phyloP scores from a whole-genome alignment of 2,888 invertebrate species.

The Scrobipalpa atriplicella region DNA sequence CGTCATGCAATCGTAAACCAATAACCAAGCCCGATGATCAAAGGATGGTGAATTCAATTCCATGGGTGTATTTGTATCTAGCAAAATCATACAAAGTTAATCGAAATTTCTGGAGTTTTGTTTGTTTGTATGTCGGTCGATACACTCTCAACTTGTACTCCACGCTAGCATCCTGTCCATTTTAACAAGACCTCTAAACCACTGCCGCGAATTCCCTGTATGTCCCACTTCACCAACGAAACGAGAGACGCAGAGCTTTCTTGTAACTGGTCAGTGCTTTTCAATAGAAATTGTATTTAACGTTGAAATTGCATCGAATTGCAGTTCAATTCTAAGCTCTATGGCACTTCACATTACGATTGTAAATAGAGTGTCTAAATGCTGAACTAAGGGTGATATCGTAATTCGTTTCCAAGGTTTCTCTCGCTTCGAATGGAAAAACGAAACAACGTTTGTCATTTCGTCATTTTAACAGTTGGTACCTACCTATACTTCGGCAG shows the following conservation, averaged over 20 bases:
- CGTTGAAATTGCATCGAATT: not conserved
- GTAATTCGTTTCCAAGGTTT: not conserved
- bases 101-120: too few species aligned
- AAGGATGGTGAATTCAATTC: too few species aligned
- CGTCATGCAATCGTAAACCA: too few species aligned
- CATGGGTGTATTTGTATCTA: too few species aligned
- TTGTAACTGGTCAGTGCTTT: constrained; percentile 3
- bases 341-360: not conserved
- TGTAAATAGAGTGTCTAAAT: not conserved
- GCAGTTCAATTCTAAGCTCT: not conserved
- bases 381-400: not conserved
- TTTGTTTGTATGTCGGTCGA: too few species aligned
- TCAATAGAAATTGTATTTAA: constrained; percentile 3
- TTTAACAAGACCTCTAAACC: constrained; percentile 46
- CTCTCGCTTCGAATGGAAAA: not conserved
- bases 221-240: constrained; percentile 8
- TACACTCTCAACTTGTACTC: constrained; percentile 29
- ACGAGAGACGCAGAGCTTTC: constrained; percentile 12
- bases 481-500: constrained; percentile 6
- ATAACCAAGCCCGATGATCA: too few species aligned
- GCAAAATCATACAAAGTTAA: too few species aligned
- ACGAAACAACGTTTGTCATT: constrained; percentile 2
- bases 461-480: not conserved
- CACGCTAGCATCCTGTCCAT: constrained; percentile 36
- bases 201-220: constrained; percentile 37